Evolutionary conservation across 2,797 vertebrate species (phyloP).

Genomic region (Halcyon chelicuti): DNA sequence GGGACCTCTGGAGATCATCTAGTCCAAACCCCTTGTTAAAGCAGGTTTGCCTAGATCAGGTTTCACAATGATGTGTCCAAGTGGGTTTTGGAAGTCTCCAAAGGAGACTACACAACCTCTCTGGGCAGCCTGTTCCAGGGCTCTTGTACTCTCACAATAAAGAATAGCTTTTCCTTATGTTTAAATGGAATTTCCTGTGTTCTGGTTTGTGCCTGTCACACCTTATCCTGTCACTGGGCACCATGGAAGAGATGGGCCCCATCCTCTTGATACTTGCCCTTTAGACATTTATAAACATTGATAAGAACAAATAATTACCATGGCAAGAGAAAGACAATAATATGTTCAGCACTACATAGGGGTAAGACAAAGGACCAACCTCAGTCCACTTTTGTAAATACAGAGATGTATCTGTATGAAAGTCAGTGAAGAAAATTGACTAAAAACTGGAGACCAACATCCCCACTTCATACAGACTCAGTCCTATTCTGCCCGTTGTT

Average conservation of each 20-base stretch:
- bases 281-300: neutral
- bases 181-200: neutral
- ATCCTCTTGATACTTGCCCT: neutral
- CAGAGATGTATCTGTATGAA: neutral
- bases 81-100: neutral
- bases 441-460: neutral
- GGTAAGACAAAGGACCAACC: neutral
- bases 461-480: neutral
- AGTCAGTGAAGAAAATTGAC: neutral
- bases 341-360: neutral
- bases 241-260: neutral
- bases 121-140: neutral
- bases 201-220: neutral
- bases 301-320: neutral
- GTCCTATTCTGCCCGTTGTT: neutral
- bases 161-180: too few relatives aligned
- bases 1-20: neutral
- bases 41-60: neutral
- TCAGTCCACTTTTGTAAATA: neutral
- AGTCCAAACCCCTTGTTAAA: neutral
- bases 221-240: neutral
- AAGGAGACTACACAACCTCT: neutral
- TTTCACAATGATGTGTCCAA: neutral
- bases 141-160: neutral
- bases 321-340: neutral